Evolutionary conservation across 2,797 vertebrate species (phyloP).

Genomic region (Poecilia wingei): DNA sequence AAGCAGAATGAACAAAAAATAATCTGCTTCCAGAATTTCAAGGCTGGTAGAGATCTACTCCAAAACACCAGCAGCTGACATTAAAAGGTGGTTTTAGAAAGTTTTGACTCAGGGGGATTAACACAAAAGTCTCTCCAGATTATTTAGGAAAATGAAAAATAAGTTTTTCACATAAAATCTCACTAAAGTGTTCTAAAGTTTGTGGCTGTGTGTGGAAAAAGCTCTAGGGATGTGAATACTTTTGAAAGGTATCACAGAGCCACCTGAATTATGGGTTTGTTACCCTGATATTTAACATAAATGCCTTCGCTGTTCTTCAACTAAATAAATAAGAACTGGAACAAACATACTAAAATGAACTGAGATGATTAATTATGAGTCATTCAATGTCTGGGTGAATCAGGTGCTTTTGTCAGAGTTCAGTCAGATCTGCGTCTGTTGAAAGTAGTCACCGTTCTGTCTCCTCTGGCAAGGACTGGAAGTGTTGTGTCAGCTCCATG

Average conservation of each 20-base stretch:
- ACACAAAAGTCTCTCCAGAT: not conserved
- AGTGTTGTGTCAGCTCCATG: conserved; percentile 61
- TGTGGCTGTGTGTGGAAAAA: not conserved
- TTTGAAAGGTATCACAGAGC: not conserved
- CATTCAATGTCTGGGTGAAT: conserved; percentile 36
- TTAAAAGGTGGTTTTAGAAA: not conserved
- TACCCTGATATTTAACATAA: not conserved
- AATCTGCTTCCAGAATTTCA: not conserved
- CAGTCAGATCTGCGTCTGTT: conserved; percentile 40
- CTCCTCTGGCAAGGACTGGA: conserved; percentile 59
- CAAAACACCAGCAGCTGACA: not conserved
- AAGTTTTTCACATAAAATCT: not conserved
- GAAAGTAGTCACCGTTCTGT: conserved; percentile 61
- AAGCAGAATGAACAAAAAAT: not conserved
- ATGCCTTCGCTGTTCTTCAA: not conserved
- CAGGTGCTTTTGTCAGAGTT: conserved; percentile 41
- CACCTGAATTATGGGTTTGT: not conserved
- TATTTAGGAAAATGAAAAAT: not conserved
- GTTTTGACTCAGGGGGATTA: not conserved
- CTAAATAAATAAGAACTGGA: not conserved
- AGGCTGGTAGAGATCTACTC: not conserved
- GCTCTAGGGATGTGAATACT: not conserved
- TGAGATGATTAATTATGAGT: conserved; percentile 24
- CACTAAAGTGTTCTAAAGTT: not conserved
- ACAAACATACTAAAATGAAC: conserved; percentile 5